Evolutionary conservation across 2,797 vertebrate species (phyloP), one percentile per base, ranked within the genome.

Genomic region (Borostomias antarcticus): DNA sequence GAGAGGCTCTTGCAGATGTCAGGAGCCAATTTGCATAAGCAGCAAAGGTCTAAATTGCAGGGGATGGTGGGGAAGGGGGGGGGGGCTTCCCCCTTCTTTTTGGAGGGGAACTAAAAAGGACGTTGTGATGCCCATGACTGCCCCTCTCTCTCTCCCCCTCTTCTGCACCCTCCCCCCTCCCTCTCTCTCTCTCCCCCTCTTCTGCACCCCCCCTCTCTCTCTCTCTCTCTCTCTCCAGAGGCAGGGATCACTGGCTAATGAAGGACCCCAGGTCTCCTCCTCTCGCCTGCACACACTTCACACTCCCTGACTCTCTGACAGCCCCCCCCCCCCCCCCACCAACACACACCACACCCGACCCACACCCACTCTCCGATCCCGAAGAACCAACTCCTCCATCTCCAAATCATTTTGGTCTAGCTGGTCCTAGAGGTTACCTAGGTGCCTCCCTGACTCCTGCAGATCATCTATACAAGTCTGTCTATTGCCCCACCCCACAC

Each of bases 341-440:
- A 87, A 80, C 84, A 81, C 76, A 75, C 76, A 86, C 83, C 82
- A 23, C 86, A 26, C 32, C 29, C 89, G 89, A 78, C 53, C 69
- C 50, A 75, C 82, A 84, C 85, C 87, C 8, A 83, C 77, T 79
- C 85, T 81, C 85, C 89, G 84, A 83, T 82, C 74, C 84, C n/a
- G n/a, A n/a, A n/a, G n/a, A n/a, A n/a, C n/a, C n/a, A n/a, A n/a
- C n/a, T n/a, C n/a, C 78, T 83, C 77, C 77, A 80, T 79, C 81
- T 85, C 74, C 73, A 86, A 85, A 82, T 76, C 84, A 80, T 91
- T 92, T 70, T 53, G 89, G 83, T 85, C 82, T 92, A 93, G 95
- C 92, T 94, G 90, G 91, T 92, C 93, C 91, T 92, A 77, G 82
- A 86, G 88, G 91, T 94, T 85, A 89, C 82, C 84, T 84, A 82